Conservation (phyloP, 2,888 invertebrate genomes). For the Mythimna albipuncta region DNA sequence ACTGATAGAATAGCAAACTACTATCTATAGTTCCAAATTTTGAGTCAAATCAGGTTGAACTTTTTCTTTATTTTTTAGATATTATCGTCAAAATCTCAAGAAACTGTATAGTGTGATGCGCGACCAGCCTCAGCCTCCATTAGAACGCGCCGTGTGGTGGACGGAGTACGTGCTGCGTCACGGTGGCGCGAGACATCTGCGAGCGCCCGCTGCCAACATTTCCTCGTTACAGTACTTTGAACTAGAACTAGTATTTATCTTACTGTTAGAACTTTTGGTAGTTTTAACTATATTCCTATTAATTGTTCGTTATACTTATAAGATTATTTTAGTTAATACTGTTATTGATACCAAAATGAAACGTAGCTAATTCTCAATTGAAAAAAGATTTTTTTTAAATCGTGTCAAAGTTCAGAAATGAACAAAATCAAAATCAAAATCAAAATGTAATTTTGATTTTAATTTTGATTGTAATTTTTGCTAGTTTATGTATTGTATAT, state of each 20-base stretch:
- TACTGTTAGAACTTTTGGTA: conserved; percentile 23
- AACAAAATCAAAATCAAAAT: no score
- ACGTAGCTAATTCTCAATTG: conserved; percentile 3
- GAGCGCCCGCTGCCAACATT: conserved; percentile 75
- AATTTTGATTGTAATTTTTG: no score
- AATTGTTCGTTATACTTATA: conserved; percentile 4
- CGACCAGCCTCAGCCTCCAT: conserved; percentile 56
- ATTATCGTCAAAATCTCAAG: conserved; percentile 47
- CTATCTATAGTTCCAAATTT: background rate
- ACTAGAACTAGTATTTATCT: conserved; percentile 60
- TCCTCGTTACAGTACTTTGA: conserved; percentile 66
- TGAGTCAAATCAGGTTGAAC: background rate
- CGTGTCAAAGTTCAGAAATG: no score
- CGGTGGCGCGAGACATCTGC: conserved; percentile 79
- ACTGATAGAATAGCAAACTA: background rate
- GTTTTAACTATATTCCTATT: background rate
- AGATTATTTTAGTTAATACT: background rate
- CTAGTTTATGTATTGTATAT: no score
- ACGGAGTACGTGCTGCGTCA: conserved; percentile 84
- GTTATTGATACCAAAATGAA: conserved; percentile 9
- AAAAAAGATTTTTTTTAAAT: background rate
- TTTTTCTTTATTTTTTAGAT: conserved; percentile 16
- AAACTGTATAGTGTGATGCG: conserved; percentile 38
- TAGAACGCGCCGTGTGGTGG: conserved; percentile 84
- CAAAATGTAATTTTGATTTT: no score